Evolutionary conservation across 2,797 vertebrate species (phyloP), one percentile per base, ranked within the genome.

Genomic region (Lycodopsis pacificus): DNA sequence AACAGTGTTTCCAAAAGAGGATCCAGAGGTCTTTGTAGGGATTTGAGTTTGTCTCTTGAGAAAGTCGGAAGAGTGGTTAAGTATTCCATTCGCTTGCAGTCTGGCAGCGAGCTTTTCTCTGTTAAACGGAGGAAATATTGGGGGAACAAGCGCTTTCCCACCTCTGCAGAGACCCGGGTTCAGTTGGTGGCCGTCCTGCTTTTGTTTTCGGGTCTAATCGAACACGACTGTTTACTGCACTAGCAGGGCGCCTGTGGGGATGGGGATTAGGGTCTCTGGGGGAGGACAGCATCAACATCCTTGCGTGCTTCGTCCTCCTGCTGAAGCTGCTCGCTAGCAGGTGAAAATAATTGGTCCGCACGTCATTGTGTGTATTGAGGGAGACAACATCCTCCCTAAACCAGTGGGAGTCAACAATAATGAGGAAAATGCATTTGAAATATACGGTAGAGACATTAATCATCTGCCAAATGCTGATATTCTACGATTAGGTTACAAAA

Each of bases 161-260:
- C 71, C 57, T 54, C 61, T 58, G 70, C 63, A 78, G 44, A 65
- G 61, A 57, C 51, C 61, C 9, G 4, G 46, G 71, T 81, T 84
- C 73, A 85, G 38, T 32, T 74, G 32, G 84, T 80, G 76, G 61
- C 22, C 74, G 20, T 36, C 9, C 63, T 71, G 46, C 12, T 84
- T 83, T 87, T 80, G 64, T 82, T 73, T 78, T 76, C 1, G n/a
- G 9, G n/a, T 56, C 10, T 65, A 83, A 87, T 76, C 3, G 10
- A 81, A 86, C 68, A 64, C 72, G 86, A 84, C 58, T 72, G 77
- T 80, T 80, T 63, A 62, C 46, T 71, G 27, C 15, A 63, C 42
- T 4, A 56, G 44, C 48, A 68, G 19, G 12, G 32, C 1, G n/a
- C 59, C 64, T 53, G 46, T 69, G 42, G 71, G 62, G 46, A 57